Conservation (phyloP, 2,113 vertebrate species). For the Ammodytes dubius region DNA sequence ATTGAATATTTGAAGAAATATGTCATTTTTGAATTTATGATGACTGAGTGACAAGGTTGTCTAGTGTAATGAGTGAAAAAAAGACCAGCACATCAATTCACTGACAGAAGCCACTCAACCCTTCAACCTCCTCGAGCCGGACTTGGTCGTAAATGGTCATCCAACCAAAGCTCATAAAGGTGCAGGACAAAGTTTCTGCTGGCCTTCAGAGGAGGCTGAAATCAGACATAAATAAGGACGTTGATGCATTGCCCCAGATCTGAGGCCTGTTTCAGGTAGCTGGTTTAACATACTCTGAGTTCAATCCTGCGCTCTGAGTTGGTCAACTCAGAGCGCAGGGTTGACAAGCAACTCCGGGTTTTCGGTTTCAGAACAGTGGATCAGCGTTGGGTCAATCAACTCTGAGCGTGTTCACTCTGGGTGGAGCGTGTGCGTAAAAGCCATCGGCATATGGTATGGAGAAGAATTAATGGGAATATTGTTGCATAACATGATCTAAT, state of each 20-base stretch:
- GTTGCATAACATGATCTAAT: too few species aligned
- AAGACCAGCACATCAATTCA: background rate
- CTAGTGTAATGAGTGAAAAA: background rate
- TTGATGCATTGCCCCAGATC: background rate
- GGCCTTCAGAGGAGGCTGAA: background rate
- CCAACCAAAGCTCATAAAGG: background rate
- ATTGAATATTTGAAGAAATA: constrained; percentile 2
- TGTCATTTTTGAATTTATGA: constrained; percentile 9
- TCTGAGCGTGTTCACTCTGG: too few species aligned
- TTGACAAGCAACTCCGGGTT: too few species aligned
- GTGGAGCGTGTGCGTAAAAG: too few species aligned
- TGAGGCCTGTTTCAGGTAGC: too few species aligned
- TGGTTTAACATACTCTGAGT: too few species aligned
- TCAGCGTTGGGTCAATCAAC: too few species aligned
- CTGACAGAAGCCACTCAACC: constrained; percentile 2
- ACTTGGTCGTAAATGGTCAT: background rate
- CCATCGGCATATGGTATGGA: too few species aligned
- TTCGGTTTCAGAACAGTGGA: too few species aligned
- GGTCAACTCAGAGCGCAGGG: too few species aligned
- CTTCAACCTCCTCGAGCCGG: background rate
- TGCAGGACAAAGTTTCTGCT: background rate
- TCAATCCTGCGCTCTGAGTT: too few species aligned
- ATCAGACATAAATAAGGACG: background rate
- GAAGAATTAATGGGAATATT: too few species aligned
- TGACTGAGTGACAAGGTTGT: background rate